These are phyloP conservation scores for Galleria mellonella DNA, from an alignment of 1,140 invertebrate genomes.

Conservation along the genomic window DNA sequence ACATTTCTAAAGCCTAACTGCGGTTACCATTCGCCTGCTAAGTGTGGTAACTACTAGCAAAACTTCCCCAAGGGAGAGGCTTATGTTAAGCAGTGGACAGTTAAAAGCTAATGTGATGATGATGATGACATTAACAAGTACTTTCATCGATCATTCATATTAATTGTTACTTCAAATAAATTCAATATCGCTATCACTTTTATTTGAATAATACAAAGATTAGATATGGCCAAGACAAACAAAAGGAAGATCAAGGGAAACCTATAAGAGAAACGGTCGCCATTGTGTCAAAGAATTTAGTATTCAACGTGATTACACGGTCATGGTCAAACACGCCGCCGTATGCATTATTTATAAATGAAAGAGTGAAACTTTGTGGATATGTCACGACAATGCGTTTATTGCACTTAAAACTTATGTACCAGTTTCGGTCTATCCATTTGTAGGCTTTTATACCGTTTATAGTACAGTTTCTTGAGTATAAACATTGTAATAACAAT, in stretches of 20 bases:
- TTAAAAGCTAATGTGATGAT: too few species aligned
- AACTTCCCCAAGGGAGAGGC: too few species aligned
- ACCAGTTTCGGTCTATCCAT: conserved; percentile 1
- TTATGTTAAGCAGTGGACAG: too few species aligned
- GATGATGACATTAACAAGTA: too few species aligned
- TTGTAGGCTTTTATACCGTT: neutral
- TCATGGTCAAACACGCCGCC: conserved; percentile 45
- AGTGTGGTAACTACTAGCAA: too few species aligned
- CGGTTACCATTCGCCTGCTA: too few species aligned
- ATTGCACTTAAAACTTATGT: conserved; percentile 23
- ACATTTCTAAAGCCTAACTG: too few species aligned
- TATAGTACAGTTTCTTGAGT: too few species aligned
- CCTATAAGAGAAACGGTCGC: conserved; percentile 37
- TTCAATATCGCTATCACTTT: neutral
- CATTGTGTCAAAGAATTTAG: conserved; percentile 32
- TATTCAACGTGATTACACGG: conserved; percentile 40
- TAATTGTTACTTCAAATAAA: neutral
- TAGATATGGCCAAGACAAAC: conserved; percentile 1
- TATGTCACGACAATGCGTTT: conserved; percentile 18
- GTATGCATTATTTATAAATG: conserved; percentile 58
- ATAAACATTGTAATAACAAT: too few species aligned
- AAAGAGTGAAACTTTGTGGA: conserved; percentile 52
- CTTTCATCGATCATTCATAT: too few species aligned
- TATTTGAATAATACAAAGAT: neutral
- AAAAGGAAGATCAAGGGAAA: conserved; percentile 28